A percentile compares a stretch with the other conserved stretches of the same genome.
Conservation (phyloP, 2,113 vertebrate species). For the Nycticryphes semicollaris region DNA sequence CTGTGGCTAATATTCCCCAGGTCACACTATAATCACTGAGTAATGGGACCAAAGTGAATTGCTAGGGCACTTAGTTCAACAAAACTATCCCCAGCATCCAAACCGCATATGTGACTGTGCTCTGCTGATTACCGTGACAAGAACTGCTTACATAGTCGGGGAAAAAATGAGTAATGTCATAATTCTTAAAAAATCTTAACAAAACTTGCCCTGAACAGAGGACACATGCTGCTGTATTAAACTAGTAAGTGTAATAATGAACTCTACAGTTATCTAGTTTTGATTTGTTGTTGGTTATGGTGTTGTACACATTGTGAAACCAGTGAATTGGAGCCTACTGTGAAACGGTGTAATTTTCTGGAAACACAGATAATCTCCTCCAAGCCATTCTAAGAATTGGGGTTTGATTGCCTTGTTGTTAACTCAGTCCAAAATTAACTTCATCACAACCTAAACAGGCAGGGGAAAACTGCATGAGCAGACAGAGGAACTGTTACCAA, state of each 20-base stretch:
- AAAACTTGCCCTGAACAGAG: not conserved
- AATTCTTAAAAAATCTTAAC: not conserved
- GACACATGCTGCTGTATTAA: not conserved
- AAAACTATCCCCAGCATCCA: not conserved
- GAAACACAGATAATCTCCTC: not conserved
- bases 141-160: not conserved
- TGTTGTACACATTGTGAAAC: not conserved
- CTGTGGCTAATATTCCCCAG: conserved; percentile 3
- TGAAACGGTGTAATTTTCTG: not conserved
- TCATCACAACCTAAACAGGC: not conserved
- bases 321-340: not conserved
- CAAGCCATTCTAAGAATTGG: not conserved
- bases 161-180: not conserved
- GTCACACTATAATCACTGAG: not conserved
- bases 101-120: not conserved
- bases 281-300: not conserved
- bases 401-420: not conserved
- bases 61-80: not conserved
- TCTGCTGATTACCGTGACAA: not conserved
- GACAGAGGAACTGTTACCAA: not conserved
- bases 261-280: not conserved
- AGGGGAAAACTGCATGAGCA: not conserved
- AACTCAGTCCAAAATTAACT: not conserved
- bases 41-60: not conserved
- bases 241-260: not conserved